Conservation (phyloP, 2,888 invertebrate genomes). For the Eucera pruinosa region DNA sequence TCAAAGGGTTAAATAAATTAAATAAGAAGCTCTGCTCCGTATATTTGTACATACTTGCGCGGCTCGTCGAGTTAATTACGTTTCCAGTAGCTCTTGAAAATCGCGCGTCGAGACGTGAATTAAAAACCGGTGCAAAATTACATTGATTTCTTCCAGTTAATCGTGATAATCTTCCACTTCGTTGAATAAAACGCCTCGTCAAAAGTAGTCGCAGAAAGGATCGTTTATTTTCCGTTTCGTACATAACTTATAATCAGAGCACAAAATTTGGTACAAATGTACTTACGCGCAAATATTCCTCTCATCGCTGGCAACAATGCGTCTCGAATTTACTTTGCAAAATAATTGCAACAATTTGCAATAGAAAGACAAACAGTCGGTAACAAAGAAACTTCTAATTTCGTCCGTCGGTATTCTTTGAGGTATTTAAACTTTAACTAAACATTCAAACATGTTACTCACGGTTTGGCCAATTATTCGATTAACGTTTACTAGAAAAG, state of each 20-base stretch:
- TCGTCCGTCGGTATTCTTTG: constrained; percentile 54
- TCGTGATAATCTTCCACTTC: too few species aligned
- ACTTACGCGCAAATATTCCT: neutral
- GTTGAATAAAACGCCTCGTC: constrained; percentile 8
- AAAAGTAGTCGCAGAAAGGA: neutral
- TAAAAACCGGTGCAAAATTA: neutral
- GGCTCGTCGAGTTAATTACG: too few species aligned
- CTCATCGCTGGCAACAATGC: neutral
- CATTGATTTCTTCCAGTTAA: neutral
- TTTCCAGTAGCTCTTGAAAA: too few species aligned
- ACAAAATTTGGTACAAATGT: neutral
- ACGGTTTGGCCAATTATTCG: too few species aligned
- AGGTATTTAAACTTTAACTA: constrained; percentile 8
- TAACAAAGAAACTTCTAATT: constrained; percentile 50
- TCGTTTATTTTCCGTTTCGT: neutral
- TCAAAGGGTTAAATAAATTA: too few species aligned
- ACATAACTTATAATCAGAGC: neutral
- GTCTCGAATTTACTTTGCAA: neutral
- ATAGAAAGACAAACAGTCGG: constrained; percentile 35
- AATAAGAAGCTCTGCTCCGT: too few species aligned
- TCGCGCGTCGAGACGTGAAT: neutral
- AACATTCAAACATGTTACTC: too few species aligned
- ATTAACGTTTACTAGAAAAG: too few species aligned
- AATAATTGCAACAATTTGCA: constrained; percentile 17
- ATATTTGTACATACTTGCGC: too few species aligned